A percentile compares a stretch with the other conserved stretches of the same genome.
phyloP scores from a whole-genome alignment of 1,140 invertebrate species.

The Holcopasites calliopsidis region DNA sequence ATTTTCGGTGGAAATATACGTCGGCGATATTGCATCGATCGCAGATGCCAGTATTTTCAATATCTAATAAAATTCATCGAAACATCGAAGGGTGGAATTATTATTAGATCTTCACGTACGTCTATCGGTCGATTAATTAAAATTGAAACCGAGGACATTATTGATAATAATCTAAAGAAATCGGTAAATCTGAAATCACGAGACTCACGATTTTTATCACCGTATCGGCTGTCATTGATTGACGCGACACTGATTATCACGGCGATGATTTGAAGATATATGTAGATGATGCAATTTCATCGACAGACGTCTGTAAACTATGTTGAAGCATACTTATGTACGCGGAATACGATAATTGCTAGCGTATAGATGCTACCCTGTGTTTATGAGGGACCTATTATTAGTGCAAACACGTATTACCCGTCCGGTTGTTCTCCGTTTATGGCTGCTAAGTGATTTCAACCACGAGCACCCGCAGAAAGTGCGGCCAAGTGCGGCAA shows the following conservation, averaged over 20 bases:
- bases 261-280: background rate
- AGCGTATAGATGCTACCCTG: slow-evolving; percentile 45
- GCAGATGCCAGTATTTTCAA: no score
- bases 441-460: slow-evolving; percentile 57
- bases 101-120: no score
- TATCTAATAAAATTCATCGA: no score
- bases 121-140: no score
- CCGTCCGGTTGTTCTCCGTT: slow-evolving; percentile 51
- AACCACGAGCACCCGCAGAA: slow-evolving; percentile 49
- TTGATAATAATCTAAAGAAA: background rate
- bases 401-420: slow-evolving; percentile 60
- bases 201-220: background rate
- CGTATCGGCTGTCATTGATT: background rate
- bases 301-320: slow-evolving; percentile 6
- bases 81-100: no score
- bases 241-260: background rate
- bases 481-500: slow-evolving; percentile 54
- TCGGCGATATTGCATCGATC: no score
- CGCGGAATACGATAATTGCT: slow-evolving; percentile 47
- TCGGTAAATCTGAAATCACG: no score
- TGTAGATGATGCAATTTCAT: slow-evolving; percentile 28
- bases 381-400: slow-evolving; percentile 57
- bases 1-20: no score
- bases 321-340: slow-evolving; percentile 5
- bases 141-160: no score